Percentiles rank a stretch among this genome's conserved stretches.
These are phyloP conservation scores for Epistrophella euchroma DNA, from an alignment of 2,888 invertebrate species.

Conservation along the genomic window DNA sequence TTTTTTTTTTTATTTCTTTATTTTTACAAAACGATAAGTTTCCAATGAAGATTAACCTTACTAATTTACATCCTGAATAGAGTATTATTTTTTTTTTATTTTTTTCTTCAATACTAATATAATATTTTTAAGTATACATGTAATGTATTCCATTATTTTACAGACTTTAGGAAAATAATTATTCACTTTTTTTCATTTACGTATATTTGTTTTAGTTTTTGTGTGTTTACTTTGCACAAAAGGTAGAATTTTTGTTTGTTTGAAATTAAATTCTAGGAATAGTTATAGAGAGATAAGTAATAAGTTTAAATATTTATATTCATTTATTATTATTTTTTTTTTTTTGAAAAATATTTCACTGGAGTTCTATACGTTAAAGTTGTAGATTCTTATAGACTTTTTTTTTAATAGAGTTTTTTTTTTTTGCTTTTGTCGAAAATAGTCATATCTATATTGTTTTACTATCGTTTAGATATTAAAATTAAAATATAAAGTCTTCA, in stretches of 20 bases:
- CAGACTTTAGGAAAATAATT: constrained; percentile 76
- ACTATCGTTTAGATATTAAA: constrained; percentile 45
- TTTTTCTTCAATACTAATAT: constrained; percentile 72
- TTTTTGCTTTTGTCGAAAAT: constrained; percentile 57
- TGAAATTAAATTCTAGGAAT: constrained; percentile 76
- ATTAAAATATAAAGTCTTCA: constrained; percentile 50
- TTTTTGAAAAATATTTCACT: constrained; percentile 73
- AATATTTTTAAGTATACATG: constrained; percentile 77
- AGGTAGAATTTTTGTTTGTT: constrained; percentile 73
- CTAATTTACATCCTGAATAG: constrained; percentile 75
- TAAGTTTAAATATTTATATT: constrained; percentile 64
- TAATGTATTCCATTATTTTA: constrained; percentile 78
- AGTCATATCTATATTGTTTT: constrained; percentile 23
- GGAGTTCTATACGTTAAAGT: constrained; percentile 59
- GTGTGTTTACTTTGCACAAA: constrained; percentile 62
- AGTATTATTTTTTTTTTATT: constrained; percentile 59
- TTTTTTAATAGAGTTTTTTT: constrained; percentile 29
- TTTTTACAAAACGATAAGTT: constrained; percentile 69
- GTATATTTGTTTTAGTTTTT: constrained; percentile 73
- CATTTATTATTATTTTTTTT: constrained; percentile 41
- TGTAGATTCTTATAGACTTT: constrained; percentile 59
- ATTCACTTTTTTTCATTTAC: constrained; percentile 69
- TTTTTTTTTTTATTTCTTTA: constrained; percentile 31
- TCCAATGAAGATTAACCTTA: constrained; percentile 60
- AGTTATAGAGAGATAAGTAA: constrained; percentile 75